Conservation (phyloP, 2,113 vertebrate genomes). For the Calidris pygmaea region DNA sequence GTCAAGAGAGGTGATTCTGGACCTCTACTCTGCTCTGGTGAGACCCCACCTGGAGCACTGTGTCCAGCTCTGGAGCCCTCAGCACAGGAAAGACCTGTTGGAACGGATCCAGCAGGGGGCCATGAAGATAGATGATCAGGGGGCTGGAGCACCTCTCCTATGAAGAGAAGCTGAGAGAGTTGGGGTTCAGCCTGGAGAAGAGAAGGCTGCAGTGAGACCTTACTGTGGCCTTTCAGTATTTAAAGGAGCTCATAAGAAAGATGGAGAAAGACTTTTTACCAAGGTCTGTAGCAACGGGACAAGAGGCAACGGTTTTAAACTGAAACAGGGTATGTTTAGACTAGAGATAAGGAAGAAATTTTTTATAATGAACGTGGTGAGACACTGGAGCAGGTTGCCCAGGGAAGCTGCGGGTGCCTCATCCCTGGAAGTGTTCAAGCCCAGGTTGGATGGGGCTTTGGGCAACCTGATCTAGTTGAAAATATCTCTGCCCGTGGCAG, state of each 20-base stretch:
- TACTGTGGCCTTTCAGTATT: neutral
- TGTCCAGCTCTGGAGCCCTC: fast-evolving
- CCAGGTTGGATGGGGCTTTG: neutral
- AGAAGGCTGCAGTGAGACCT: neutral
- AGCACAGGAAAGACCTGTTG: neutral
- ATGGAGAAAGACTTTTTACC: neutral
- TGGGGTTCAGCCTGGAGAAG: neutral
- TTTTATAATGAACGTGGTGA: neutral
- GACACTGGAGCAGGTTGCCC: neutral
- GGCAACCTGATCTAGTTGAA: neutral
- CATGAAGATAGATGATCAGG: too few relatives aligned
- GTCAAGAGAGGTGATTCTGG: neutral
- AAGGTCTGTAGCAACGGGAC: neutral
- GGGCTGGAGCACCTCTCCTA: neutral
- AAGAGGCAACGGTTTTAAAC: neutral
- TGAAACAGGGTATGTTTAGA: neutral
- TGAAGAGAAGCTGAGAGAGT: neutral
- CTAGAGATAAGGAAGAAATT: neutral
- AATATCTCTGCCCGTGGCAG: neutral
- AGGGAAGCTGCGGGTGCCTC: neutral
- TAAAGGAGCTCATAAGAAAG: neutral
- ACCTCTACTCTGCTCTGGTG: neutral
- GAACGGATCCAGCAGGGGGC: neutral
- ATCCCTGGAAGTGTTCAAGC: neutral
- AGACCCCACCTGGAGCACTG: neutral